phyloP scores from a whole-genome alignment of 2,113 vertebrate genomes.

The Erythrocercus mccallii region DNA sequence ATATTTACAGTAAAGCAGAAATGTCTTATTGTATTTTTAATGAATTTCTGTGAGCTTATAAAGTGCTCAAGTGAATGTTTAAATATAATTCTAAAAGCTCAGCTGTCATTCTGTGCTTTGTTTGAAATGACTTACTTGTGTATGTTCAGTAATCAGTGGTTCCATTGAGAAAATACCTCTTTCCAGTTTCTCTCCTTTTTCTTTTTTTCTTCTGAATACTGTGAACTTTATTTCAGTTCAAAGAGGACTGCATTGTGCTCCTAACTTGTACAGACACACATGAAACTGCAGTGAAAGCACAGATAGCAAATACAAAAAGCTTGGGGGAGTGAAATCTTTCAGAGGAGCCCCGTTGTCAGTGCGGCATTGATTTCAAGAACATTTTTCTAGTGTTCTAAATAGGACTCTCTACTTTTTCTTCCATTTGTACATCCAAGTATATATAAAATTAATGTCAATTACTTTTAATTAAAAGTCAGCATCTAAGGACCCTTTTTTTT shows the following conservation, averaged over 20 bases:
- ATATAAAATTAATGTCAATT: not conserved
- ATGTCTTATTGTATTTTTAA: not conserved
- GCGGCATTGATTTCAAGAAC: not conserved
- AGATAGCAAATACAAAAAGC: not conserved
- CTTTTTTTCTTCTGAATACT: not conserved
- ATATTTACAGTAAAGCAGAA: not conserved
- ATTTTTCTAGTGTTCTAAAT: not conserved
- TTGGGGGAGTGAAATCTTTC: not conserved
- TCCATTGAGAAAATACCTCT: not conserved
- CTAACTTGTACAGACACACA: not conserved
- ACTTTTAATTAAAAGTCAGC: too few species aligned
- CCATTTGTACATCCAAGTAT: not conserved
- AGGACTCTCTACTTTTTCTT: not conserved
- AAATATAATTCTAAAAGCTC: not conserved
- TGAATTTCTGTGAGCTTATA: not conserved
- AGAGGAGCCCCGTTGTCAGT: not conserved
- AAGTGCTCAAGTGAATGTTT: not conserved
- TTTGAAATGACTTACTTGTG: not conserved
- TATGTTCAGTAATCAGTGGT: not conserved
- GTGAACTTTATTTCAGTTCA: not conserved
- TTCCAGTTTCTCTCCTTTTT: not conserved
- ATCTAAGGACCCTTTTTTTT: not conserved
- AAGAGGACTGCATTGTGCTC: not conserved
- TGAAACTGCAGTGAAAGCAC: not conserved
- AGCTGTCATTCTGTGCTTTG: not conserved